These are phyloP conservation scores for Xylophagus ater DNA, from an alignment of 2,888 invertebrate species.

Conservation along the genomic window DNA sequence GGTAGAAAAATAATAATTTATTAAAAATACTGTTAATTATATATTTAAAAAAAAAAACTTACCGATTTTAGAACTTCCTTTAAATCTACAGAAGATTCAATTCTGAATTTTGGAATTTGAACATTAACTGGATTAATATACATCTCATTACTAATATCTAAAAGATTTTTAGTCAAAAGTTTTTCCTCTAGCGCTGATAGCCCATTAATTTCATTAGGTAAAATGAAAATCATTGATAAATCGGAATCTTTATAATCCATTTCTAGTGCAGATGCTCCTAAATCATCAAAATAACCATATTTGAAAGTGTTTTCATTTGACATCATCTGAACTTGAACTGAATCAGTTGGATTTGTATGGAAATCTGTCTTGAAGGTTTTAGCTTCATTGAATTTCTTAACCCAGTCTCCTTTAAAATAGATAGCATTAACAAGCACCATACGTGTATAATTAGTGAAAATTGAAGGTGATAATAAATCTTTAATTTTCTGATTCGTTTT, in stretches of 20 bases:
- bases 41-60: slow-evolving; percentile 20
- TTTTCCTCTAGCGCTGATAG: slow-evolving; percentile 50
- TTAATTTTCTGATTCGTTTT: slow-evolving; percentile 75
- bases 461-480: slow-evolving; percentile 53
- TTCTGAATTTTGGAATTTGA: slow-evolving; percentile 66
- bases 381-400: slow-evolving; percentile 48
- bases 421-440: slow-evolving; percentile 73
- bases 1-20: slow-evolving; percentile 21
- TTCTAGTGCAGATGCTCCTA: slow-evolving; percentile 51
- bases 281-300: slow-evolving; percentile 40
- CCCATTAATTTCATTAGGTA: slow-evolving; percentile 59
- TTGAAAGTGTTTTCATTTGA: slow-evolving; percentile 40
- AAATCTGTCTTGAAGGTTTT: slow-evolving; percentile 54
- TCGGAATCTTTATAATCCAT: slow-evolving; percentile 58
- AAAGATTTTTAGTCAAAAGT: slow-evolving; percentile 45
- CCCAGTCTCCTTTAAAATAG: slow-evolving; percentile 77
- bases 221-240: slow-evolving; percentile 61
- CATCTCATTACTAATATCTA: slow-evolving; percentile 42
- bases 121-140: slow-evolving; percentile 47
- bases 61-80: slow-evolving; percentile 54
- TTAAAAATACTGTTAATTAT: background rate
- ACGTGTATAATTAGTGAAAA: slow-evolving; percentile 46
- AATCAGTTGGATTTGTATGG: slow-evolving; percentile 42
- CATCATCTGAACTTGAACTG: slow-evolving; percentile 56
- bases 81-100: slow-evolving; percentile 62